Base-by-base conservation (phyloP, 2,797 vertebrate species). In the Morelia viridis region DNA sequence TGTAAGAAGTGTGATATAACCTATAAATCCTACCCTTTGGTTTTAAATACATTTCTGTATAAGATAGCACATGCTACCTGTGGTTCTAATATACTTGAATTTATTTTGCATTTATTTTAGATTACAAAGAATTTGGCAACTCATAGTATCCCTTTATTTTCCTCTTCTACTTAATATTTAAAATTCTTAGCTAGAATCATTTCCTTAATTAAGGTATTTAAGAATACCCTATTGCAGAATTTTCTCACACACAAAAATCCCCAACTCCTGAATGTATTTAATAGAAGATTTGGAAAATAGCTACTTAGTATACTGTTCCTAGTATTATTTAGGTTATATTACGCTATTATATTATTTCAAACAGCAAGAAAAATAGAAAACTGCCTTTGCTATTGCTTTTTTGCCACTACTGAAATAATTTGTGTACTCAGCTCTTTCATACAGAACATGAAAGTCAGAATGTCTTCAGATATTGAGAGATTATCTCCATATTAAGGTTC, bases 331-430 rank as follows among this genome's bases (percentile, higher is more conserved):
- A 19, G 89, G 56, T 61, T 85, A 84, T 26, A 53, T 84, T 83
- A 0, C 5, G 0, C 17, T 56, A 24, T 26, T 58, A 24, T 68
- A 0, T 57, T 85, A 0, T 61, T 83, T 88, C 0, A 76, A 89
- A 46, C 35, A 61, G 64, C n/a, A 22, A 71, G 22, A 60, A 76
- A 41, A 85, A 87, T 8, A 13, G 53, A 24, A 1, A 19, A 15
- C 22, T 87, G 53, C 56, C n/a, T 35, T 28, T 11, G 28, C n/a
- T 19, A 0, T 53, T 85, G 12, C 22, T 12, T 5, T 84, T 85
- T 65, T 53, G 65, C 31, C 0, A 0, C 4, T 15, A 31, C 3
- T 61, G 15, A 35, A 90, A 0, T 0, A 15, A 60, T 31, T 53
- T 68, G 0, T 56, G 87, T 12, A 1, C 17, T 31, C 10, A 35